Evolutionary conservation across 2,113 vertebrate genomes (phyloP), one percentile per base, ranked within the genome.

Genomic region (Natator depressus): DNA sequence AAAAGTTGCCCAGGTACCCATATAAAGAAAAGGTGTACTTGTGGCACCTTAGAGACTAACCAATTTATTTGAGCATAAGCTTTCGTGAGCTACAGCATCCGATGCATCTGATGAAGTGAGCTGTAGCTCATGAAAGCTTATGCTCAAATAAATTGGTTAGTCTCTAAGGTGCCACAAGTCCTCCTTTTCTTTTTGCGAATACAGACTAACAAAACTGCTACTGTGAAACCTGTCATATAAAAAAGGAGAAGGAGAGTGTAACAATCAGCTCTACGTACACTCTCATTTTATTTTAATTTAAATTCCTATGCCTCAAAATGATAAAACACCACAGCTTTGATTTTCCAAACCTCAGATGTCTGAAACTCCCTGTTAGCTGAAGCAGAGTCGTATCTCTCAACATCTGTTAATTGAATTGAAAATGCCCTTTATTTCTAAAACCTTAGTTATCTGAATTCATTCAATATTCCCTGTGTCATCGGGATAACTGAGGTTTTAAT

Each of bases 311-410:
- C 49, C 10, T 78, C 27, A 46, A 49, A 78, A 1, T 2, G 1
- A 19, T 27, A 6, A 0, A n/a, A 14, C 31, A 49, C 11, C n/a
- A 1, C 0, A 0, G 50, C 1, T 46, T 54, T 31, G 50, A 8
- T 85, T 51, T 3, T 8, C 82, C 51, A 31, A 47, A 9, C 57
- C 27, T 51, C 35, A 5, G 27, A 20, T 85, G 20, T 2, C 84
- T 87, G 42, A 29, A 38, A 50, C 76, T 87, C 47, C 11, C 65
- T 46, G 1, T 5, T 10, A 2, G 12, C 10, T 65, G 50, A 94
- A 47, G 47, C 31, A 27, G 83, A n/a, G 62, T 57, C 55, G 3
- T 22, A 3, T 8, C 49, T 10, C 80, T 87, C 69, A 59, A 57
- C 25, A 81, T 78, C 76, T 31, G 7, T 65, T 57, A 16, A 84